Conservation (phyloP, 2,113 vertebrate species). For the Acinonyx jubatus region DNA sequence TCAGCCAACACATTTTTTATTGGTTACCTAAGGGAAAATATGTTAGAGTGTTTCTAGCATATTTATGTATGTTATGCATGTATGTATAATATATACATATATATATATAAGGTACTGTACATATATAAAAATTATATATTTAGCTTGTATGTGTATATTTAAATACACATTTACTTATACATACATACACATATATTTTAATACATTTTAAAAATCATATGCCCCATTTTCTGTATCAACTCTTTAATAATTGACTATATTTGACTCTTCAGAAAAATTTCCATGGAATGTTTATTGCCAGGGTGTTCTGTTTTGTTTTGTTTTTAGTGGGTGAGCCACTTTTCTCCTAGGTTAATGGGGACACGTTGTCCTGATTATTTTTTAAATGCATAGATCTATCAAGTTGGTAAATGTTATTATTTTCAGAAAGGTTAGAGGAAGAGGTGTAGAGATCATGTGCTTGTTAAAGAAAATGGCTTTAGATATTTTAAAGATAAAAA, state of each 20-base stretch:
- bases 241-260: neutral
- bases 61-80: neutral
- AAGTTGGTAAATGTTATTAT: slow-evolving; percentile 17
- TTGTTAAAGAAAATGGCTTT: slow-evolving; percentile 59
- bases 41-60: neutral
- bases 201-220: neutral
- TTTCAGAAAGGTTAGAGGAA: slow-evolving; percentile 50
- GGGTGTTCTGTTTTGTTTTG: neutral
- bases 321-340: neutral
- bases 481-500: slow-evolving; percentile 42
- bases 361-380: neutral
- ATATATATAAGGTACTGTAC: neutral
- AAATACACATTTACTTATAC: neutral
- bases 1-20: neutral
- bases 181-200: neutral
- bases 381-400: neutral
- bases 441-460: neutral
- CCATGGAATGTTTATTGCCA: neutral
- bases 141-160: neutral
- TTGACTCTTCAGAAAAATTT: neutral
- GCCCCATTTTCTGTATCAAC: neutral
- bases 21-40: neutral
- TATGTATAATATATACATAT: neutral
- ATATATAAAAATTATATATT: neutral
- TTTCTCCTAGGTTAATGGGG: neutral